Evolutionary conservation across 2,888 invertebrate genomes (phyloP).

Genomic region (Molorchus minor): DNA sequence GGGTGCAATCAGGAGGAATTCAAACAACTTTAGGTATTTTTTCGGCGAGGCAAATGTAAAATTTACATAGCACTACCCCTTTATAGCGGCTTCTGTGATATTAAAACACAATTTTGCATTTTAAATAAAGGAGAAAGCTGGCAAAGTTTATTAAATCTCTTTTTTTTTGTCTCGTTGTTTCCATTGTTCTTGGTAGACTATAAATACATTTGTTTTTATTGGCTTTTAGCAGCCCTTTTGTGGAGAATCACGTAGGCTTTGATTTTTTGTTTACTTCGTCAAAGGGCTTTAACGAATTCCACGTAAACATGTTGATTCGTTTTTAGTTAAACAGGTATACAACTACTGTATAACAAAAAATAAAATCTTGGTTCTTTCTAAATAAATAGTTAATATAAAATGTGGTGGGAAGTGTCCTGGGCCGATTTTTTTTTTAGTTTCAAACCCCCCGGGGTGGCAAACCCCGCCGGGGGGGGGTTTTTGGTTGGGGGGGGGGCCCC

Average conservation of each 20-base stretch:
- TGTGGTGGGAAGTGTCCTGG: too few species aligned
- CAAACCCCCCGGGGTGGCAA: too few species aligned
- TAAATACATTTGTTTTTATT: constrained; percentile 16
- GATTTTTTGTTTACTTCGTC: not conserved
- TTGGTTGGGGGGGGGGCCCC: too few species aligned
- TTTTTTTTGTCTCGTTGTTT: constrained; percentile 21
- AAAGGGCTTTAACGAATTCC: too few species aligned
- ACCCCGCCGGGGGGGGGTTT: too few species aligned
- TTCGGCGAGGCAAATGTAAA: constrained; percentile 36
- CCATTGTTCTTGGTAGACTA: not conserved
- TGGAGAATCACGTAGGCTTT: not conserved
- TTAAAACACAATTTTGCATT: constrained; percentile 49
- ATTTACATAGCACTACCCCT: constrained; percentile 47
- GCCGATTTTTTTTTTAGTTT: too few species aligned
- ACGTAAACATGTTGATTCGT: not conserved
- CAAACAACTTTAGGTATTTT: constrained; percentile 37
- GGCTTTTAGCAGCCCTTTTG: constrained; percentile 2
- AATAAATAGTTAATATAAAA: too few species aligned
- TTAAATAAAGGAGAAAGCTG: constrained; percentile 35
- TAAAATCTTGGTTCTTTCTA: too few species aligned
- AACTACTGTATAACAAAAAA: not conserved
- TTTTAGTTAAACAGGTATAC: not conserved
- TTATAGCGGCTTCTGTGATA: constrained; percentile 41
- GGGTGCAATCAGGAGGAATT: constrained; percentile 41
- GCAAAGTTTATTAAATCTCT: constrained; percentile 43